Conservation (phyloP, 2,797 vertebrate species). For the Apogon hyalosoma region DNA sequence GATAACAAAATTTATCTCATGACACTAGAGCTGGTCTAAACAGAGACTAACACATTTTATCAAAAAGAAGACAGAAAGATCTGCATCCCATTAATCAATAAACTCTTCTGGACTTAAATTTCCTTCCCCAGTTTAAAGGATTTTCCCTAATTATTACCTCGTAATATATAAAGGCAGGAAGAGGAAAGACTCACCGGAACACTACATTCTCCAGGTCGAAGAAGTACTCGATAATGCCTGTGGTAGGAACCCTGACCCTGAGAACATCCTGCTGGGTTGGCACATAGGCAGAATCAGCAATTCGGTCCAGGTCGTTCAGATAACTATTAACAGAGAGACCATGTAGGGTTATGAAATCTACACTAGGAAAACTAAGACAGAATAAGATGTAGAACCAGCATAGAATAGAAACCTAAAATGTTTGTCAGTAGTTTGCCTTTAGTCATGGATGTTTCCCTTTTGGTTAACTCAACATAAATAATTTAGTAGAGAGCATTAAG, state of each 20-base stretch:
- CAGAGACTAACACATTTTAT: no score
- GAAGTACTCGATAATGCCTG: conserved; percentile 89
- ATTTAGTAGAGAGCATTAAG: neutral
- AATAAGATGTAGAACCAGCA: neutral
- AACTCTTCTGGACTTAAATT: no score
- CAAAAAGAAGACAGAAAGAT: no score
- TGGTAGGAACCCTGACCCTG: conserved; percentile 87
- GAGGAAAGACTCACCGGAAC: conserved; percentile 84
- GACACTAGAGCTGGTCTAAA: no score
- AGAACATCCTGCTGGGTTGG: conserved; percentile 90
- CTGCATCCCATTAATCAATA: no score
- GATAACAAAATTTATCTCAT: no score
- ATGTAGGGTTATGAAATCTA: conserved; percentile 9
- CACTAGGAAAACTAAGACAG: neutral
- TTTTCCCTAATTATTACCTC: neutral
- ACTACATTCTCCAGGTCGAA: conserved; percentile 89
- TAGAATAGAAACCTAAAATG: neutral
- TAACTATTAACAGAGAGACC: conserved; percentile 78
- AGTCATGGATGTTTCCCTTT: conserved; percentile 13
- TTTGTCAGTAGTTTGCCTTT: neutral
- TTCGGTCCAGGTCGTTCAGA: conserved; percentile 85
- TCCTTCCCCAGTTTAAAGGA: neutral
- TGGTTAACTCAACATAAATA: neutral
- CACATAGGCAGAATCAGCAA: conserved; percentile 80
- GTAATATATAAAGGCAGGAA: neutral